These are phyloP conservation scores for Ptychochromis oligacanthus DNA, from an alignment of 2,113 vertebrate species.

Conservation along the genomic window DNA sequence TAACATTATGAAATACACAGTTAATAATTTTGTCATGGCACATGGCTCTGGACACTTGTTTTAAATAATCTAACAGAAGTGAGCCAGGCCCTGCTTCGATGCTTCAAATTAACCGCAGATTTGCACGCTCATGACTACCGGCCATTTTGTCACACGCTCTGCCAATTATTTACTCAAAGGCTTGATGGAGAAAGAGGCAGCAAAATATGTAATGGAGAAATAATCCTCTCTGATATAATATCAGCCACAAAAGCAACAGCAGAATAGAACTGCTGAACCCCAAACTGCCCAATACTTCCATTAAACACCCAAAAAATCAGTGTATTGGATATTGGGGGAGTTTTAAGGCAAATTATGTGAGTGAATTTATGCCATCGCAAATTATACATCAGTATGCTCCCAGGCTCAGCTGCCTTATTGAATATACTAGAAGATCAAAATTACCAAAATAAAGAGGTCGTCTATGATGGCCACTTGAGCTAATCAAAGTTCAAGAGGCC, in stretches of 20 bases:
- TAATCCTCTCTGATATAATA: not conserved
- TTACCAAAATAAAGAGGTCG: conserved; percentile 39
- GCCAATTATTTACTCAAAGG: conserved; percentile 60
- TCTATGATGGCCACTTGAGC: conserved; percentile 40
- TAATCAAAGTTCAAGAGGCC: conserved; percentile 54
- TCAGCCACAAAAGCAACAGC: not conserved
- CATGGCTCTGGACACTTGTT: conserved; percentile 85
- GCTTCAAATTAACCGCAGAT: conserved; percentile 65
- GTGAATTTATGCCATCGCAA: not conserved
- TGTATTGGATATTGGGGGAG: not conserved
- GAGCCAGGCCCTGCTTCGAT: conserved; percentile 50
- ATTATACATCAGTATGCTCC: not conserved
- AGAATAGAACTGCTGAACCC: not conserved
- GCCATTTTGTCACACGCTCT: conserved; percentile 60
- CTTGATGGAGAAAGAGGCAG: conserved; percentile 18
- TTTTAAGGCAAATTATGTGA: not conserved
- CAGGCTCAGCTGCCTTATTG: not conserved
- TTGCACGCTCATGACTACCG: conserved; percentile 45
- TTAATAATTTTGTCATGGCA: conserved; percentile 97
- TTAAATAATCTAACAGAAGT: conserved; percentile 78
- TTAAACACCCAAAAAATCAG: not conserved
- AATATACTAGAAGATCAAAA: conserved; percentile 4
- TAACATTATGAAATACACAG: conserved; percentile 99
- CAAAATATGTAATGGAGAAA: conserved; percentile 10
- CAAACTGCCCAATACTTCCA: not conserved